Conservation (phyloP, 1,140 invertebrate species). For the Ganaspis sp. region DNA sequence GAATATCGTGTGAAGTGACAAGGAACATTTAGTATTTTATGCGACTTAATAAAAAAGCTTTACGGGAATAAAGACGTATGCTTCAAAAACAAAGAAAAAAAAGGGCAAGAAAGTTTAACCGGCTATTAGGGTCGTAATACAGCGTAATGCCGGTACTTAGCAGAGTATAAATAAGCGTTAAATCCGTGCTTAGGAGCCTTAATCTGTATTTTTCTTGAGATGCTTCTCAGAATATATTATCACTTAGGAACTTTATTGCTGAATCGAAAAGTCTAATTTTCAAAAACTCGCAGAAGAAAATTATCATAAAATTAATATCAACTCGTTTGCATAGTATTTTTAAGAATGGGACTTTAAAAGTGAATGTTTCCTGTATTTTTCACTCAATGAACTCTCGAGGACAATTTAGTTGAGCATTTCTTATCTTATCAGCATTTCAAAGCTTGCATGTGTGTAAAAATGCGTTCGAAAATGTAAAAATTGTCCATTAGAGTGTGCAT, state of each 20-base stretch:
- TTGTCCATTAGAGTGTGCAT: too few species aligned
- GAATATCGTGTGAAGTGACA: too few species aligned
- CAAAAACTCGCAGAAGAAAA: not conserved
- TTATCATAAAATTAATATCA: too few species aligned
- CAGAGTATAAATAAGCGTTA: conserved; percentile 76
- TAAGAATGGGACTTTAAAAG: too few species aligned
- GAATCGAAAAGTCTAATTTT: conserved; percentile 14
- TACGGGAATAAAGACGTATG: not conserved
- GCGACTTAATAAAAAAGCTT: not conserved
- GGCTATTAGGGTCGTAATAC: conserved; percentile 72
- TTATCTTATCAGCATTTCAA: not conserved
- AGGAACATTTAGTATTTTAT: not conserved
- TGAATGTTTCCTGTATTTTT: too few species aligned
- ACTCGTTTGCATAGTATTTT: too few species aligned
- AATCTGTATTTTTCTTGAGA: conserved; percentile 73
- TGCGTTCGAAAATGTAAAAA: too few species aligned
- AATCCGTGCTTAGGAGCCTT: conserved; percentile 76
- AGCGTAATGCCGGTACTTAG: conserved; percentile 74
- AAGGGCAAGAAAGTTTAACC: conserved; percentile 62
- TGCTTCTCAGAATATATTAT: conserved; percentile 72
- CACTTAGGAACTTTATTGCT: conserved; percentile 68
- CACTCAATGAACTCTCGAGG: too few species aligned
- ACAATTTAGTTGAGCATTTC: too few species aligned
- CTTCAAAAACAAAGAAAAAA: conserved; percentile 21
- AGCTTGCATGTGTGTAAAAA: not conserved